phyloP scores from a whole-genome alignment of 2,888 invertebrate species.

The Achlya flavicornis region DNA sequence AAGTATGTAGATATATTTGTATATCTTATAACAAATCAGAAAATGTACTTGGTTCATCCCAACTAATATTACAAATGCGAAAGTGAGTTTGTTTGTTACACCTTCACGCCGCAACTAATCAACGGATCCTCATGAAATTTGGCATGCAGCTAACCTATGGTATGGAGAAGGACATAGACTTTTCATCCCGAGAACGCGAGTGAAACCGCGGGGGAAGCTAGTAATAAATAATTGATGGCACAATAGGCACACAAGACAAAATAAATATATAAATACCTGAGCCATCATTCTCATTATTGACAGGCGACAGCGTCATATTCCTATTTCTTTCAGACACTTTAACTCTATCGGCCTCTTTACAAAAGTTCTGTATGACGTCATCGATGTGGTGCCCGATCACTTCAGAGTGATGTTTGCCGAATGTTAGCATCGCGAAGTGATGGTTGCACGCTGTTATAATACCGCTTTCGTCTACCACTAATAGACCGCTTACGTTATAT shows the following conservation, averaged over 20 bases:
- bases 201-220: no score
- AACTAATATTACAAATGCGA: no score
- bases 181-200: no score
- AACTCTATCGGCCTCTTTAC: slow-evolving; percentile 80
- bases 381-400: slow-evolving; percentile 83
- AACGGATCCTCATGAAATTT: no score
- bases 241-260: background rate
- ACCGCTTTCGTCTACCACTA: slow-evolving; percentile 86
- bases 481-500: slow-evolving; percentile 86
- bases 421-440: slow-evolving; percentile 86
- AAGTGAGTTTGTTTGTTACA: no score
- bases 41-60: no score
- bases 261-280: slow-evolving; percentile 48
- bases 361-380: slow-evolving; percentile 85
- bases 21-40: no score
- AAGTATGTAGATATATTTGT: no score
- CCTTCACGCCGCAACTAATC: no score
- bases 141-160: no score
- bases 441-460: slow-evolving; percentile 86
- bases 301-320: slow-evolving; percentile 81
- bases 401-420: slow-evolving; percentile 85
- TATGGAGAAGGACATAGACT: no score
- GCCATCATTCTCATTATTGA: slow-evolving; percentile 79
- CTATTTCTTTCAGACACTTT: slow-evolving; percentile 71
- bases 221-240: no score